A percentile compares a stretch with the other conserved stretches of the same genome.
These are phyloP conservation scores for Cylindroiulus punctatus DNA, from an alignment of 2,888 invertebrate genomes.

Conservation along the genomic window DNA sequence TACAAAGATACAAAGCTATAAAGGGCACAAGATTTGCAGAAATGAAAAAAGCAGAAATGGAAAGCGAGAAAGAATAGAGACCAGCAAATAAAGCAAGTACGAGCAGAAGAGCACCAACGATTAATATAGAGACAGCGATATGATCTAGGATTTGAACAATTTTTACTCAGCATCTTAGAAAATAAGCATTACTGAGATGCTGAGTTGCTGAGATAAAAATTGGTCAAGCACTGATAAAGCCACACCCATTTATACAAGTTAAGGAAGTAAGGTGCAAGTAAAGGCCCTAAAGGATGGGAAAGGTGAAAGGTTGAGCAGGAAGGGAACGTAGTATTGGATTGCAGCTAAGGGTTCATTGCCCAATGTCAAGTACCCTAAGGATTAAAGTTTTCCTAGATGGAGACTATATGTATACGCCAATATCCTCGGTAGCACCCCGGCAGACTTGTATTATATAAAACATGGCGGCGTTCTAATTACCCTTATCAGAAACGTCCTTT, in stretches of 20 bases:
- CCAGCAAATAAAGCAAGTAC: slow-evolving; percentile 36
- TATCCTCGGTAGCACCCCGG: neutral
- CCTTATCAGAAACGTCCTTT: neutral
- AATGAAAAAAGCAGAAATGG: slow-evolving; percentile 49
- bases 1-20: neutral
- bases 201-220: neutral
- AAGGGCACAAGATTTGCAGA: slow-evolving; percentile 49
- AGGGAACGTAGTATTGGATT: neutral
- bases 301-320: neutral
- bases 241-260: slow-evolving; percentile 38
- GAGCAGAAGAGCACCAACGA: slow-evolving; percentile 42
- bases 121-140: slow-evolving; percentile 41
- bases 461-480: neutral
- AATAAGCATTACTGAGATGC: neutral
- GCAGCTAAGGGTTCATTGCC: neutral
- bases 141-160: slow-evolving; percentile 12
- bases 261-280: slow-evolving; percentile 40
- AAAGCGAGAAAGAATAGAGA: slow-evolving; percentile 36
- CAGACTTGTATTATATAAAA: neutral
- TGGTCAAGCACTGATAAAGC: slow-evolving; percentile 42
- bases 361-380: neutral
- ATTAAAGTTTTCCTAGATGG: neutral
- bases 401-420: neutral
- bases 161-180: slow-evolving; percentile 1
- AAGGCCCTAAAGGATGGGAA: too few relatives aligned